Conservation (phyloP, 2,113 vertebrate genomes). For the Dromas ardeola region DNA sequence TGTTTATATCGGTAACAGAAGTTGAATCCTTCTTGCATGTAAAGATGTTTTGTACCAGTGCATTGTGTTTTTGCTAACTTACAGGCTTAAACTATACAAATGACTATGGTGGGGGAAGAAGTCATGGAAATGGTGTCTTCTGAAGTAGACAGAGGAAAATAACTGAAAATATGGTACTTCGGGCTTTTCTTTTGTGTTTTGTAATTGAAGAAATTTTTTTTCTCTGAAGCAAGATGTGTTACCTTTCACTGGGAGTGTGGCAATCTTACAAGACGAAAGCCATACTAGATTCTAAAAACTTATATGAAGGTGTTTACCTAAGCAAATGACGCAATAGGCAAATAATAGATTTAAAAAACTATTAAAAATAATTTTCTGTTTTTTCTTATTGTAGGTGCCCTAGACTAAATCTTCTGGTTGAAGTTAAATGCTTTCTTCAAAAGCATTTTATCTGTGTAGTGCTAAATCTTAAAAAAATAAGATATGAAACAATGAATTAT, state of each 20-base stretch:
- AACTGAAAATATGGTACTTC: not conserved
- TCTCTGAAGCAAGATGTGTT: not conserved
- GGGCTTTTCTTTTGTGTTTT: not conserved
- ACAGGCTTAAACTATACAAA: not conserved
- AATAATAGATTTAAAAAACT: not conserved
- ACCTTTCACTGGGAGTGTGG: fast-evolving
- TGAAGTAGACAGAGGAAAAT: not conserved
- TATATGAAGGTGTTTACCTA: not conserved
- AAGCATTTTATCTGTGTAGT: not conserved
- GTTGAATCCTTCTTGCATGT: not conserved
- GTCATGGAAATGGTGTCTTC: not conserved
- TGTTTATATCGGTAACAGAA: not conserved
- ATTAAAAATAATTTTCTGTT: not conserved
- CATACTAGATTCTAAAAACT: not conserved
- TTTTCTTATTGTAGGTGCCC: not conserved
- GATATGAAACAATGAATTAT: not conserved
- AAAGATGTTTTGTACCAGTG: not conserved
- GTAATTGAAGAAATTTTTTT: not conserved
- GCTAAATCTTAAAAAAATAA: not conserved
- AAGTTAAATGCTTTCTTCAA: not conserved
- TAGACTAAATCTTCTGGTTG: not conserved
- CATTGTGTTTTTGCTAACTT: not conserved
- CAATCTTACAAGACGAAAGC: not conserved
- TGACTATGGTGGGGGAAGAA: not conserved
- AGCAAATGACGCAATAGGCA: not conserved